phyloP scores from a whole-genome alignment of 1,140 invertebrate genomes.

The Drosophila auraria region DNA sequence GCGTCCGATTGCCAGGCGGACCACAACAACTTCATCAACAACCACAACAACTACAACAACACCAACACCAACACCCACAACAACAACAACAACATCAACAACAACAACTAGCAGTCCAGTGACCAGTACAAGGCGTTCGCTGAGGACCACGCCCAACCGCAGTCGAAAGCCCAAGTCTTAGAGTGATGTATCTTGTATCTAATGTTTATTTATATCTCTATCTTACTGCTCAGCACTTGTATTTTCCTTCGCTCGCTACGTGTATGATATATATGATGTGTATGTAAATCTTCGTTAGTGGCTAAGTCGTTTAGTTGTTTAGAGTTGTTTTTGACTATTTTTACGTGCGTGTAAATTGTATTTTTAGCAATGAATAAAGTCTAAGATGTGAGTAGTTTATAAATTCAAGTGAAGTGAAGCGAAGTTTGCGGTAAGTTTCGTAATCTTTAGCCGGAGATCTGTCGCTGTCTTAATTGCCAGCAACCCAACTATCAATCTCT shows the following conservation, averaged over 20 bases:
- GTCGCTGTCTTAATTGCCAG: not conserved
- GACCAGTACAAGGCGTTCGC: conserved; percentile 46
- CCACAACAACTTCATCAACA: conserved; percentile 27
- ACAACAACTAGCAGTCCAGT: conserved; percentile 32
- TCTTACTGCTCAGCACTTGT: conserved; percentile 30
- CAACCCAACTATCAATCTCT: conserved; percentile 16
- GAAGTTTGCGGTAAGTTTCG: not conserved
- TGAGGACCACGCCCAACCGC: conserved; percentile 66
- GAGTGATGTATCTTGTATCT: conserved; percentile 46
- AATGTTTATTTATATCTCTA: conserved; percentile 61
- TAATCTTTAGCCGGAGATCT: conserved; percentile 13
- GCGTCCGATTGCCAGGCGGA: conserved; percentile 41
- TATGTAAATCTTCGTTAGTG: conserved; percentile 59
- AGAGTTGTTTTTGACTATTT: conserved; percentile 77
- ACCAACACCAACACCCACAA: conserved; percentile 16
- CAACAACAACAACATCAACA: conserved; percentile 21
- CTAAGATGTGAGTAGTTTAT: conserved; percentile 61
- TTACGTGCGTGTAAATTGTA: conserved; percentile 64
- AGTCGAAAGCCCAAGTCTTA: conserved; percentile 78
- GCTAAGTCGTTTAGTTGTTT: conserved; percentile 69
- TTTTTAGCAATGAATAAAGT: conserved; percentile 77
- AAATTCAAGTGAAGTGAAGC: not conserved
- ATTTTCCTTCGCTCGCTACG: conserved; percentile 54
- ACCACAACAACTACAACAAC: conserved; percentile 22
- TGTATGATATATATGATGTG: conserved; percentile 58